Percentiles rank a stretch among this genome's conserved stretches.
phyloP scores from a whole-genome alignment of 2,113 vertebrate species.

The Gila orcuttii region DNA sequence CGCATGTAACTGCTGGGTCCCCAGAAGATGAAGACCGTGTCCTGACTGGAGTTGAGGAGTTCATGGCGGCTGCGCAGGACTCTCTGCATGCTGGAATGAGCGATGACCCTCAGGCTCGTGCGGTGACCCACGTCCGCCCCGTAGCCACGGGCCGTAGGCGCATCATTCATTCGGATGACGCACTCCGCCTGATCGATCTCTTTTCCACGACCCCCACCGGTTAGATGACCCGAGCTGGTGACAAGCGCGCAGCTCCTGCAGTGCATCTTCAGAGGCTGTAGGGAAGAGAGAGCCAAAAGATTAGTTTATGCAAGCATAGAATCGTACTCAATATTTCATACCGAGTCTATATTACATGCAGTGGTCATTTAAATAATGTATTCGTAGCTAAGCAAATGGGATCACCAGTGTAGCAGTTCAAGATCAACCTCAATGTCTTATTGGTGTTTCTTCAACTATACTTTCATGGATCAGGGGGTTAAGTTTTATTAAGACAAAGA shows the following conservation, averaged over 20 bases:
- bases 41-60: conserved; percentile 91
- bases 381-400: background rate
- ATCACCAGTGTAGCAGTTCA: background rate
- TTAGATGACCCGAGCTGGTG: conserved; percentile 93
- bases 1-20: conserved; percentile 98
- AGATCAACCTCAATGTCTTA: background rate
- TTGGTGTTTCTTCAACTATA: background rate
- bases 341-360: background rate
- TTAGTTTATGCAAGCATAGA: background rate
- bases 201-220: conserved; percentile 80
- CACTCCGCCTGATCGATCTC: conserved; percentile 91
- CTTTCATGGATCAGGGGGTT: background rate
- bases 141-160: conserved; percentile 82
- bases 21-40: conserved; percentile 97
- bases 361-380: background rate
- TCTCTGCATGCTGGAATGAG: conserved; percentile 95
- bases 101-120: conserved; percentile 92
- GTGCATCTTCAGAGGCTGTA: conserved; percentile 92
- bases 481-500: too few species aligned
- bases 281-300: conserved; percentile 16
- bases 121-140: conserved; percentile 85
- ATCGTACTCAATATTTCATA: background rate
- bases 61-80: conserved; percentile 88
- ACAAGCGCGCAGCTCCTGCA: conserved; percentile 90
- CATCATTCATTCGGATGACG: conserved; percentile 97